A percentile compares a stretch with the other conserved stretches of the same genome.
Evolutionary conservation across 2,888 invertebrate species (phyloP).

Genomic region (Brachyopa scutellaris): DNA sequence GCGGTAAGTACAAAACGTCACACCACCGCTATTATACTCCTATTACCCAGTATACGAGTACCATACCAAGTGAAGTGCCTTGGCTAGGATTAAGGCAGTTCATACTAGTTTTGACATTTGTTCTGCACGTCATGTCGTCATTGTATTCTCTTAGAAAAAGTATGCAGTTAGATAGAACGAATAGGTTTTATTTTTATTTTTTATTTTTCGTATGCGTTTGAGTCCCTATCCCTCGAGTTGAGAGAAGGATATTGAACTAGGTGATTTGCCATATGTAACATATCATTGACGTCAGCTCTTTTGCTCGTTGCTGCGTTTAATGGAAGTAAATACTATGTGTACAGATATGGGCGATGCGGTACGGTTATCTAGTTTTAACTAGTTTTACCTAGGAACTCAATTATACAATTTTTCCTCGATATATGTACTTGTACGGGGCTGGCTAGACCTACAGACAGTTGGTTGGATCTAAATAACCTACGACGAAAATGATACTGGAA

Average conservation of each 20-base stretch:
- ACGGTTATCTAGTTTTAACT: background rate
- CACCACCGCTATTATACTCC: background rate
- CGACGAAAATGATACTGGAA: background rate
- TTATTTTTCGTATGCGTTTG: no score
- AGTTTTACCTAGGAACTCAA: background rate
- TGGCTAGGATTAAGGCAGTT: conserved; percentile 25
- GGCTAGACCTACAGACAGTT: background rate
- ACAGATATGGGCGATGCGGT: no score
- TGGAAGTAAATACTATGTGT: no score
- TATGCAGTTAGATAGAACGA: no score
- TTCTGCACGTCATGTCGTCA: background rate
- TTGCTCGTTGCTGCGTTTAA: no score
- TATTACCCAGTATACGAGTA: background rate
- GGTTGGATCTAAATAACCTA: background rate
- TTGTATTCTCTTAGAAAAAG: no score
- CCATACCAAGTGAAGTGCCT: no score
- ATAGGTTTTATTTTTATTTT: no score
- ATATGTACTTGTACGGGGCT: background rate
- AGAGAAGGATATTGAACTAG: no score
- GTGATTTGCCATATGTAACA: no score
- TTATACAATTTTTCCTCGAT: background rate
- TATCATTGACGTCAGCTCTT: no score
- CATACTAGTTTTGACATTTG: conserved; percentile 20
- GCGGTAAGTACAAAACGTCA: conserved; percentile 74
- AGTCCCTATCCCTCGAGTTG: no score